phyloP scores from a whole-genome alignment of 2,113 vertebrate species.

The Emydocephalus ijimae region DNA sequence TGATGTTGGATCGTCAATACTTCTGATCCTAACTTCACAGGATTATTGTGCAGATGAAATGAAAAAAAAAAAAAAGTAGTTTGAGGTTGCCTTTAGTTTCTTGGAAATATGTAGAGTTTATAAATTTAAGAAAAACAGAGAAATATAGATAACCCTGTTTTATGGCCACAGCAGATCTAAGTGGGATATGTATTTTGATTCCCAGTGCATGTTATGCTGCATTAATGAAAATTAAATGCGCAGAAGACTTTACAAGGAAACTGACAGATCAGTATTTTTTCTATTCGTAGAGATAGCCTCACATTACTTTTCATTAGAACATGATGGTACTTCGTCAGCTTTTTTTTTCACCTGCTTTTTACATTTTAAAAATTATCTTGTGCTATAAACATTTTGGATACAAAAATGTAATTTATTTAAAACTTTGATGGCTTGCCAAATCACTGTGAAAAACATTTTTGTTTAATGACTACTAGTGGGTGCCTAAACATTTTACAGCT shows the following conservation, averaged over 20 bases:
- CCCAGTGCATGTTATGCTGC: neutral
- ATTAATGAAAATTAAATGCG: neutral
- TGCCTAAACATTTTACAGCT: slow-evolving; percentile 20
- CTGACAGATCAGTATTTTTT: neutral
- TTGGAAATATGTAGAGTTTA: neutral
- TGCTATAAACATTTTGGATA: neutral
- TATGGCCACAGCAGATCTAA: neutral
- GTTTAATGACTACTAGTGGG: neutral
- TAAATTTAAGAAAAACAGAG: neutral
- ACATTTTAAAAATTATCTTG: neutral
- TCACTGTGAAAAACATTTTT: neutral
- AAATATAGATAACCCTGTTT: neutral
- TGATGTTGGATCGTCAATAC: neutral
- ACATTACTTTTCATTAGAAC: neutral
- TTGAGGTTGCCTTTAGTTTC: neutral
- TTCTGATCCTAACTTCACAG: neutral
- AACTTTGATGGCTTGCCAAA: slow-evolving; percentile 38
- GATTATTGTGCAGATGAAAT: neutral
- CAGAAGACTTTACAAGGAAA: neutral
- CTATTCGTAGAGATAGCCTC: neutral
- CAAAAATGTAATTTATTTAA: slow-evolving; percentile 27
- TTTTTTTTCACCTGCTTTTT: neutral
- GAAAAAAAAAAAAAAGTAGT: neutral
- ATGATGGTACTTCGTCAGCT: neutral
- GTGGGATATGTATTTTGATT: neutral